Evolutionary conservation across 1,140 invertebrate genomes (phyloP).

Genomic region (Drosophila rufa): DNA sequence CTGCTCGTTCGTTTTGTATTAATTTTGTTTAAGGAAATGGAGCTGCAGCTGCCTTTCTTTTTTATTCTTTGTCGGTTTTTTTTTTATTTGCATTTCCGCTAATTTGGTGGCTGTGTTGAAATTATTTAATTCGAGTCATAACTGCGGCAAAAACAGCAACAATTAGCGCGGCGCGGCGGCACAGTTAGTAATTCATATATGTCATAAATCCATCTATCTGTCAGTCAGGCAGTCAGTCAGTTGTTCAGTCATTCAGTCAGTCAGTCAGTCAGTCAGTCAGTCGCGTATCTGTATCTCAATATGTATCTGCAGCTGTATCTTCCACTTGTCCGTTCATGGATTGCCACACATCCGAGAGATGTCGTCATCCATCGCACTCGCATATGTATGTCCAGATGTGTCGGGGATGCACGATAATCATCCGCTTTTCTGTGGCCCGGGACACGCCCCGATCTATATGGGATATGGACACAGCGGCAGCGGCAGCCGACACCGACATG

Average conservation of each 20-base stretch:
- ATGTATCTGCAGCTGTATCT: constrained; percentile 45
- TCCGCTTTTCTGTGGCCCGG: constrained; percentile 48
- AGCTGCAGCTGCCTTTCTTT: neutral
- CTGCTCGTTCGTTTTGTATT: too few relatives aligned
- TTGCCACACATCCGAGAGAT: constrained; percentile 75
- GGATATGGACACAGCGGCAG: constrained; percentile 11
- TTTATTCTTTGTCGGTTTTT: neutral
- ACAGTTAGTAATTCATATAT: constrained; percentile 77
- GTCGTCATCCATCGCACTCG: constrained; percentile 70
- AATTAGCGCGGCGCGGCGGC: constrained; percentile 66
- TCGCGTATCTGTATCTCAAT: constrained; percentile 23
- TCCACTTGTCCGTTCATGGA: constrained; percentile 57
- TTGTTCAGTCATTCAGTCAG: constrained; percentile 25
- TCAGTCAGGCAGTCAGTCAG: constrained; percentile 52
- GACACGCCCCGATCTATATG: constrained; percentile 69
- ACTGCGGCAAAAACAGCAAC: constrained; percentile 33
- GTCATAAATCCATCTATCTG: constrained; percentile 78
- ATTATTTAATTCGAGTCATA: constrained; percentile 75
- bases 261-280: constrained; percentile 7
- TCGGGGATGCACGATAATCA: constrained; percentile 38
- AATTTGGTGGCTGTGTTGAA: constrained; percentile 65
- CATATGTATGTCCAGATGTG: constrained; percentile 22
- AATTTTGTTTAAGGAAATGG: neutral
- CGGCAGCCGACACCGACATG: constrained; percentile 8
- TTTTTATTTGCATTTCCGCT: constrained; percentile 60